These are phyloP conservation scores for Oryzias sinensis DNA, from an alignment of 2,797 vertebrate genomes.

Conservation along the genomic window DNA sequence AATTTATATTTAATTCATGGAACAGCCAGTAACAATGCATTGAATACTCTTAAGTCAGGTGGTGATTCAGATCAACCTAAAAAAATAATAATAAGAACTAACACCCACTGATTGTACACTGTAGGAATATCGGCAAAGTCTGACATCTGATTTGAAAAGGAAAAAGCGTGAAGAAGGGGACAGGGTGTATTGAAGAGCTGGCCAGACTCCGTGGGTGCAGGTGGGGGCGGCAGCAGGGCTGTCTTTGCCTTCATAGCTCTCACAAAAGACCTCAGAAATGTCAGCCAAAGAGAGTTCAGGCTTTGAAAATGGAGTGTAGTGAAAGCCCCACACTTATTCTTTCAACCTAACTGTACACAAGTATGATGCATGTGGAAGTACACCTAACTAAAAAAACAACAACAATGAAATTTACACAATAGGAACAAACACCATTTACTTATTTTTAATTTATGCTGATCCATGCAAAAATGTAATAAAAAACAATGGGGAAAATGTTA, in stretches of 20 bases:
- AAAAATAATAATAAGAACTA: conserved; percentile 1
- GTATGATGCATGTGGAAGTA: conserved; percentile 20
- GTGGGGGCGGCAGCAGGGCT: conserved; percentile 57
- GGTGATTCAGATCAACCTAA: conserved; percentile 17
- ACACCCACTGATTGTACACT: conserved; percentile 37
- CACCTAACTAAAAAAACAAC: conserved; percentile 24
- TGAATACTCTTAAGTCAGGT: conserved; percentile 18
- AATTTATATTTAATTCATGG: conserved; percentile 13
- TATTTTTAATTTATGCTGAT: conserved; percentile 26
- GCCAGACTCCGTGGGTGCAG: conserved; percentile 59
- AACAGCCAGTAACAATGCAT: conserved; percentile 10
- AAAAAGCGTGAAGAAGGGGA: conserved; percentile 23
- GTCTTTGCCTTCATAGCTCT: conserved; percentile 65
- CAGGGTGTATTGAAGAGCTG: conserved; percentile 49
- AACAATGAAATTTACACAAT: conserved; percentile 17
- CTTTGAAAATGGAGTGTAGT: conserved; percentile 60
- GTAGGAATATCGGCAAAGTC: conserved; percentile 44
- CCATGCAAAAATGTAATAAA: conserved; percentile 32
- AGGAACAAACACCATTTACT: conserved; percentile 13
- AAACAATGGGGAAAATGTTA: conserved; percentile 34
- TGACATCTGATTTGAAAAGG: conserved; percentile 52
- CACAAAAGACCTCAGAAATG: conserved; percentile 72
- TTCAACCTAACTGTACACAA: conserved; percentile 29
- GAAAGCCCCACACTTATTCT: conserved; percentile 50
- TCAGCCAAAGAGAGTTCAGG: conserved; percentile 55